A percentile compares a stretch with the other conserved stretches of the same genome.
Conservation (phyloP, 2,113 vertebrate species). For the Thalassoma bifasciatum region DNA sequence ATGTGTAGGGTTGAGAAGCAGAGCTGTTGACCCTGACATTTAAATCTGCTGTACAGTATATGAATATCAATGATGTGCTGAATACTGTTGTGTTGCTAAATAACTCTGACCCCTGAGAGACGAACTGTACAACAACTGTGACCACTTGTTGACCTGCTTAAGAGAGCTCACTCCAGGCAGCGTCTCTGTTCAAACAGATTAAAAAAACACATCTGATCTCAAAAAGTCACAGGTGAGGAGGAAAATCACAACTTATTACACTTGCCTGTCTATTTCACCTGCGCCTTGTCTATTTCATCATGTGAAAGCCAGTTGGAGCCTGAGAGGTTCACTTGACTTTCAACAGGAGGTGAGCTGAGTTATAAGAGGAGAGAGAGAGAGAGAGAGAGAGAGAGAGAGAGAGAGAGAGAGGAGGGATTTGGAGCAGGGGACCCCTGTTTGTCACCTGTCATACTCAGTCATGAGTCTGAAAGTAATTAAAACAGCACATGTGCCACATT, state of each 20-base stretch:
- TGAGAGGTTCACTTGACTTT: slow-evolving; percentile 59
- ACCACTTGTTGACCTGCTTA: not conserved
- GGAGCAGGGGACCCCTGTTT: slow-evolving; percentile 20
- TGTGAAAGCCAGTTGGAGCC: slow-evolving; percentile 46
- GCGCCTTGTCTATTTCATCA: slow-evolving; percentile 50
- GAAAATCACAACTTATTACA: slow-evolving; percentile 30
- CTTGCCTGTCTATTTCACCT: slow-evolving; percentile 42
- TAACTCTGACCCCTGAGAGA: not conserved
- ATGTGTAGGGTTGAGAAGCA: not conserved
- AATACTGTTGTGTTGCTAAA: not conserved
- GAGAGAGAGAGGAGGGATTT: slow-evolving; percentile 8
- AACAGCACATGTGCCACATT: slow-evolving; percentile 73
- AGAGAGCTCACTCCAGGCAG: slow-evolving; percentile 5
- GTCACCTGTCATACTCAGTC: slow-evolving; percentile 61
- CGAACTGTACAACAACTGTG: not conserved
- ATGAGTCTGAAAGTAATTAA: slow-evolving; percentile 76
- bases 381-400: slow-evolving; percentile 17
- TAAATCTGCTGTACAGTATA: not conserved
- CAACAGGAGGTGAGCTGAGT: slow-evolving; percentile 57
- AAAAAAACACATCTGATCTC: slow-evolving; percentile 25
- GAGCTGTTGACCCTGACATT: not conserved
- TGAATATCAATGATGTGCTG: not conserved
- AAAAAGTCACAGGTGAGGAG: slow-evolving; percentile 29
- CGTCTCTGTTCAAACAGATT: slow-evolving; percentile 12
- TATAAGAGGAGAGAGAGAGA: slow-evolving; percentile 31